Evolutionary conservation across 2,888 invertebrate species (phyloP).

Genomic region (Sphinx pinastri): DNA sequence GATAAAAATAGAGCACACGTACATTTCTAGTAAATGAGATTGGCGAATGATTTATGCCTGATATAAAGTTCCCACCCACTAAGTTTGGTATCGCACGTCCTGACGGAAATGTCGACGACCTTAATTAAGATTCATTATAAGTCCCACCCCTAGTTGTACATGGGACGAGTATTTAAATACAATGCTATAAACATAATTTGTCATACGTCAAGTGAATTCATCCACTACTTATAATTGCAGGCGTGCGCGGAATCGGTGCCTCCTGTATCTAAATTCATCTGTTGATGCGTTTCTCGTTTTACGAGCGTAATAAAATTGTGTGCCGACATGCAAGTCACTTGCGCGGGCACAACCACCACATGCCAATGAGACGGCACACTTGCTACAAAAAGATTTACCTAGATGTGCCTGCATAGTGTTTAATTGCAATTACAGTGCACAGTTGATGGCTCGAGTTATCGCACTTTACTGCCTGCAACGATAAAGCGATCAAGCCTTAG

Average conservation of each 20-base stretch:
- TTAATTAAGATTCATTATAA: slow-evolving; percentile 19
- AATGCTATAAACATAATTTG: slow-evolving; percentile 10
- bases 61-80: slow-evolving; percentile 26
- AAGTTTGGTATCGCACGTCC: slow-evolving; percentile 24
- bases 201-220: slow-evolving; percentile 14
- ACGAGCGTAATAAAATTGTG: slow-evolving; percentile 65
- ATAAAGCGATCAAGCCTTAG: neutral
- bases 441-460: slow-evolving; percentile 23
- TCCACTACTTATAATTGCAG: slow-evolving; percentile 18
- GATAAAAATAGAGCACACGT: neutral
- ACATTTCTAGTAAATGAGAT: neutral
- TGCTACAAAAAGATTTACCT: slow-evolving; percentile 37
- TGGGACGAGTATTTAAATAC: slow-evolving; percentile 15
- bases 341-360: slow-evolving; percentile 44
- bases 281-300: slow-evolving; percentile 53
- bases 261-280: slow-evolving; percentile 55
- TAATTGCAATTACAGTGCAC: slow-evolving; percentile 28
- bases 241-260: slow-evolving; percentile 27
- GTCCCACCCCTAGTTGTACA: slow-evolving; percentile 13
- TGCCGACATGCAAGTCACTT: slow-evolving; percentile 55
- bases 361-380: slow-evolving; percentile 49
- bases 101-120: slow-evolving; percentile 13
- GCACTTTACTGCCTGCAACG: slow-evolving; percentile 2
- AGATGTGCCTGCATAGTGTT: slow-evolving; percentile 37
- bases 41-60: slow-evolving; percentile 21